These are phyloP conservation scores for Zootermopsis nevadensis DNA, from an alignment of 2,888 invertebrate species.

Conservation along the genomic window DNA sequence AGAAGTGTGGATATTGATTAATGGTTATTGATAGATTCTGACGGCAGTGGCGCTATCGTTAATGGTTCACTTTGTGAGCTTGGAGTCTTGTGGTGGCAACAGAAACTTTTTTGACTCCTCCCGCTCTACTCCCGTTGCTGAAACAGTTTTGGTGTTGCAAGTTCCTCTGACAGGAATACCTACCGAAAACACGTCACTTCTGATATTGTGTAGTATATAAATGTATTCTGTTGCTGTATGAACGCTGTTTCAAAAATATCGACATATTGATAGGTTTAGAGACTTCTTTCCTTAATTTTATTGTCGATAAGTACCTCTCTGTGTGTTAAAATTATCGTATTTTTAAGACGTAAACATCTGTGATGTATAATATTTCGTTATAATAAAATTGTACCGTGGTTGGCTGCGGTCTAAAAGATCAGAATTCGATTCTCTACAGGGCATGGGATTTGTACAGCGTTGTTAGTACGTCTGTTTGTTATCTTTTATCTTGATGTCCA, in stretches of 20 bases:
- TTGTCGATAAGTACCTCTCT: neutral
- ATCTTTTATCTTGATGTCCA: too few relatives aligned
- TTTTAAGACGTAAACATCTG: too few relatives aligned
- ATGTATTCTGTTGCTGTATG: neutral
- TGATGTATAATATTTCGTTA: too few relatives aligned
- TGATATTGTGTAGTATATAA: neutral
- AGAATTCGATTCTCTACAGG: too few relatives aligned
- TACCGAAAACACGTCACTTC: slow-evolving; percentile 15
- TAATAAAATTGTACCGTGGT: too few relatives aligned
- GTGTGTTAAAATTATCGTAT: too few relatives aligned
- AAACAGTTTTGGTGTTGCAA: slow-evolving; percentile 25
- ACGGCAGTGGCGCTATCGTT: neutral
- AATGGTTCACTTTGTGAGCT: slow-evolving; percentile 10
- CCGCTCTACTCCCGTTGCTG: neutral
- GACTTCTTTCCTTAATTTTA: neutral
- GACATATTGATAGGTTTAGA: neutral
- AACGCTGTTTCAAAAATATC: too few relatives aligned
- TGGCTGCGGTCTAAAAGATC: too few relatives aligned
- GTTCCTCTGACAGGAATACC: slow-evolving; percentile 24
- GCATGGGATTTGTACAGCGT: too few relatives aligned
- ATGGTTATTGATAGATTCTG: slow-evolving; percentile 50
- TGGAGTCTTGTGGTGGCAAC: slow-evolving; percentile 25
- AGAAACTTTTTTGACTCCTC: slow-evolving; percentile 20
- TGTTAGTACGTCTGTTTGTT: too few relatives aligned
- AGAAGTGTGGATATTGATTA: slow-evolving; percentile 49